Base-by-base conservation (phyloP, 92 coral and sea anemone species). In the Hydrozoanthus gracilis region DNA sequence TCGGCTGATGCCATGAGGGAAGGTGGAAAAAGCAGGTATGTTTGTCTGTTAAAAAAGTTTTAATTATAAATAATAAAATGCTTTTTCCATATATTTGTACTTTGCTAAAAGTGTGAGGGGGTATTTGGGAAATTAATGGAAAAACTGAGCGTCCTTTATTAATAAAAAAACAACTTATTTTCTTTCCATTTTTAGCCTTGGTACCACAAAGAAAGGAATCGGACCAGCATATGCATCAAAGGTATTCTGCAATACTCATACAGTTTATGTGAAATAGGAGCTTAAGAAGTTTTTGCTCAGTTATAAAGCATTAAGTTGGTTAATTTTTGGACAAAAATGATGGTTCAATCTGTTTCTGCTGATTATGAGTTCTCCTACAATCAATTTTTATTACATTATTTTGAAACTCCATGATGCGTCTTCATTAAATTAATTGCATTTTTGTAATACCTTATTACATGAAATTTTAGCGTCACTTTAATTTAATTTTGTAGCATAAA, bases 201-300 rank as follows among this genome's bases (percentile, higher is more conserved):
- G 99, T 13, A 96, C 99, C 73, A 96, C 99, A 4, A 96, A 96
- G 72, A 96, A 96, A 86, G 99, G 99, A 9, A 96, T 96, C 87
- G 99, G 99, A 16, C 99, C 99, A 14, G 92, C 99, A 1, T 96
- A 96, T 93, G 95, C 99, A 10, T 95, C 99, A 12, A 96, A 96
- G 96, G 98, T 96, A 91, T 8, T 13, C n/a, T 3, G 15, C 14
- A 44, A 12, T 47, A 18, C 8, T 64, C 16, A 16, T 44, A 49
- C 6, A 27, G 4, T 66, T 12, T 49, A 13, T 58, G 35, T 61
- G 4, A 61, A 14, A 27, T 27, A 27, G 39, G 39, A 27, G 39
- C 39, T 27, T 27, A 27, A 27, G 39, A 27, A 27, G 39, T 27
- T 27, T 27, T 27, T 27, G 39, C 39, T 27, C 39, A 27, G 39